phyloP scores from a whole-genome alignment of 2,113 vertebrate species.

The Sapayoa aenigma region DNA sequence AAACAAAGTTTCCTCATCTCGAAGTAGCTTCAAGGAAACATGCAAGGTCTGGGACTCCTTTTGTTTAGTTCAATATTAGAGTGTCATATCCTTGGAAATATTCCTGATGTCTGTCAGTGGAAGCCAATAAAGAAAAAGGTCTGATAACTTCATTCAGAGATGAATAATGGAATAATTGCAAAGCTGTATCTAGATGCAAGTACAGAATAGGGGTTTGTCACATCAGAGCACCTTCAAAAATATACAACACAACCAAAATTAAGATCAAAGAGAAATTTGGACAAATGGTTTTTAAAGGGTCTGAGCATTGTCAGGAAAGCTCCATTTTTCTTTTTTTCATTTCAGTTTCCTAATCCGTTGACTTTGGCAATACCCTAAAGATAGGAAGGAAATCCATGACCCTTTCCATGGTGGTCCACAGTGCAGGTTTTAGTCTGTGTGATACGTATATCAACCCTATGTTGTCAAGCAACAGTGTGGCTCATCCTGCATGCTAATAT shows the following conservation, averaged over 20 bases:
- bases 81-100: background rate
- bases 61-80: background rate
- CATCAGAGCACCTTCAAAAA: background rate
- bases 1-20: background rate
- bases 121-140: background rate
- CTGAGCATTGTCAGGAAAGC: background rate
- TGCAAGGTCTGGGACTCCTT: background rate
- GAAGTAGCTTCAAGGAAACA: background rate
- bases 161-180: background rate
- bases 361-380: background rate
- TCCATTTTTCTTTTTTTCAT: background rate
- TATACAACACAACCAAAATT: background rate
- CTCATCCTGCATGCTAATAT: background rate
- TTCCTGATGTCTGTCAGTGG: background rate
- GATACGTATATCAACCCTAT: background rate
- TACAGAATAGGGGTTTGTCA: background rate
- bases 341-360: background rate
- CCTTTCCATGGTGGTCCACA: background rate
- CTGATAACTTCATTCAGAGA: slow-evolving; percentile 16
- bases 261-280: background rate
- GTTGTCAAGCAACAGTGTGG: background rate
- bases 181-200: background rate
- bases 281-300: background rate
- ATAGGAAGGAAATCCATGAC: background rate
- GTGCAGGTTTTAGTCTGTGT: background rate